phyloP scores from a whole-genome alignment of 2,797 vertebrate species.

The Paedocypris micromegethes region DNA sequence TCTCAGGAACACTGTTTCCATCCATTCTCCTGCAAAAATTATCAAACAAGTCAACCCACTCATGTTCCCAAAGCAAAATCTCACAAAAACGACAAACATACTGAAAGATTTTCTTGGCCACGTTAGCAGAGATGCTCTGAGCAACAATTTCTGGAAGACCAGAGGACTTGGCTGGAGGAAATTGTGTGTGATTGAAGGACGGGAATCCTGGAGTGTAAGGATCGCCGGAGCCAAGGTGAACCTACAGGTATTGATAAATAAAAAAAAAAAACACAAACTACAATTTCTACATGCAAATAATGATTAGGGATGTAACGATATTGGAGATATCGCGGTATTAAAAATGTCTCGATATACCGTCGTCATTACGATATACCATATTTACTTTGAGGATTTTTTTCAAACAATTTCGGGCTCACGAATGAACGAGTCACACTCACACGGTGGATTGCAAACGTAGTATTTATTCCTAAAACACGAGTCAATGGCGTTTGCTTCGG shows the following conservation, averaged over 20 bases:
- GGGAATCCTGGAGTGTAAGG: conserved; percentile 94
- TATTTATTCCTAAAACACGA: too few relatives aligned
- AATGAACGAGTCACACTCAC: too few relatives aligned
- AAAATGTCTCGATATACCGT: too few relatives aligned
- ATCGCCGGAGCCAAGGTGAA: conserved; percentile 89
- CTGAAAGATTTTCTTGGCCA: conserved; percentile 62
- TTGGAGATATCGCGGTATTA: too few relatives aligned
- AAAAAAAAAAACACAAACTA: background rate
- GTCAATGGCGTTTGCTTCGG: too few relatives aligned
- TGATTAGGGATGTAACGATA: too few relatives aligned
- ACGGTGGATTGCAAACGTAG: too few relatives aligned
- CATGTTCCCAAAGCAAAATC: background rate
- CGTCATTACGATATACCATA: too few relatives aligned
- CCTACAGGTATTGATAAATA: conserved; percentile 61
- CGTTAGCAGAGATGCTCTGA: conserved; percentile 75
- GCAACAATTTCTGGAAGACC: conserved; percentile 83
- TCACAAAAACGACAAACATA: conserved; percentile 52
- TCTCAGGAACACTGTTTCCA: conserved; percentile 3
- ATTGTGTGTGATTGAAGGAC: conserved; percentile 92
- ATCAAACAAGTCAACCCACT: background rate
- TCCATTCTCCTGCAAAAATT: conserved; percentile 67
- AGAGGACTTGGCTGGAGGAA: conserved; percentile 77
- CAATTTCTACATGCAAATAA: too few relatives aligned
- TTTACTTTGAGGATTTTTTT: too few relatives aligned
- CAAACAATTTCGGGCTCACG: too few relatives aligned